These are phyloP conservation scores for Deilephila porcellus DNA, from an alignment of 2,888 invertebrate genomes.

Conservation along the genomic window DNA sequence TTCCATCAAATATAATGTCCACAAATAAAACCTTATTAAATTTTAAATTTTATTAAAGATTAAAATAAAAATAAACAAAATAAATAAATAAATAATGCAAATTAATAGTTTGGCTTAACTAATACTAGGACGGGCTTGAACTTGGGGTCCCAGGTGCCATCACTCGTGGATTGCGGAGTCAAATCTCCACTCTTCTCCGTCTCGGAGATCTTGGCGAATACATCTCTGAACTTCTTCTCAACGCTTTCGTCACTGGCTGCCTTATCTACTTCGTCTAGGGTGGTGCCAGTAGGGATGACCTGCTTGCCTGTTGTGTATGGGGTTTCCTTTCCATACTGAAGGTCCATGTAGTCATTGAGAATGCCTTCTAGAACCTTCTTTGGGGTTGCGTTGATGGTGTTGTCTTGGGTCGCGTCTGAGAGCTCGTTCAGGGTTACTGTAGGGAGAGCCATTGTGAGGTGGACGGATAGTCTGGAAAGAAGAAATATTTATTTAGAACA, in stretches of 20 bases:
- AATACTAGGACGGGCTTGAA: conserved; percentile 69
- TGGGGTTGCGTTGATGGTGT: conserved; percentile 54
- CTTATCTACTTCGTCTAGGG: conserved; percentile 62
- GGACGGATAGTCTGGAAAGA: conserved; percentile 41
- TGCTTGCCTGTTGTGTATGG: conserved; percentile 75
- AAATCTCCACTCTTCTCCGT: conserved; percentile 66
- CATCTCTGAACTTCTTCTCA: conserved; percentile 62
- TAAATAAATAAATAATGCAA: conserved; percentile 23
- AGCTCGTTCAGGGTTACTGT: conserved; percentile 66
- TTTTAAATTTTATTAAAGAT: conserved; percentile 8
- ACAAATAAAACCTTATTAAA: not conserved
- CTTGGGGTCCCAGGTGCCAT: conserved; percentile 72
- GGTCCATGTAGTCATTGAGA: conserved; percentile 75
- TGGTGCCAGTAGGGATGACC: conserved; percentile 62
- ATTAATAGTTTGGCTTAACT: conserved; percentile 61
- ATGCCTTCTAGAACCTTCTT: conserved; percentile 71
- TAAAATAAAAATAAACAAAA: not conserved
- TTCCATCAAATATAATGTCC: not conserved
- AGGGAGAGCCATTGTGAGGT: conserved; percentile 63
- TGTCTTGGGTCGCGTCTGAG: conserved; percentile 59
- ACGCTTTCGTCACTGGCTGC: conserved; percentile 56
- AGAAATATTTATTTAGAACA: not conserved
- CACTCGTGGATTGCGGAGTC: conserved; percentile 61
- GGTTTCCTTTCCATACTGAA: conserved; percentile 70
- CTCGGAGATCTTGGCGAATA: conserved; percentile 66